These are phyloP conservation scores for Boloria euphrosyne DNA, from an alignment of 2,888 invertebrate genomes.

Conservation along the genomic window DNA sequence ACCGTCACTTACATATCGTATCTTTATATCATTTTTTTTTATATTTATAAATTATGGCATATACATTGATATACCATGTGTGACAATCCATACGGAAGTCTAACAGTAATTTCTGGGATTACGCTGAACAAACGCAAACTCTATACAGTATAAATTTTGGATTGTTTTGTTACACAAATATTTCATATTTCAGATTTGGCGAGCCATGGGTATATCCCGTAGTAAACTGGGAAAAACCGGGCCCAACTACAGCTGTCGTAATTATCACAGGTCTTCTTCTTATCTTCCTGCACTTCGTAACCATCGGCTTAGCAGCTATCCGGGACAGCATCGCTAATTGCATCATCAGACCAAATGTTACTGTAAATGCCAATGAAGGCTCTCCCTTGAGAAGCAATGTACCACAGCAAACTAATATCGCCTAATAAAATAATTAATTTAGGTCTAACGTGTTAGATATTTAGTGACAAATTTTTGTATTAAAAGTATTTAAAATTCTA, in stretches of 20 bases:
- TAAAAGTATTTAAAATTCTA: background rate
- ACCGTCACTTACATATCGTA: no score
- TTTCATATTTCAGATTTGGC: constrained; percentile 76
- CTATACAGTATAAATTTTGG: background rate
- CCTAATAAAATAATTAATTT: constrained; percentile 11
- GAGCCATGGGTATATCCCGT: constrained; percentile 88
- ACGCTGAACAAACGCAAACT: background rate
- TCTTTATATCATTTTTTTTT: no score
- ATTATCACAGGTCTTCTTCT: constrained; percentile 84
- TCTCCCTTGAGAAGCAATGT: constrained; percentile 51
- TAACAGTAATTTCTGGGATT: no score
- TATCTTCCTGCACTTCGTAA: constrained; percentile 82
- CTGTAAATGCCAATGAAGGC: constrained; percentile 51
- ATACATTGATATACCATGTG: no score
- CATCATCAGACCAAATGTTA: constrained; percentile 49
- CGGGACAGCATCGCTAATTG: constrained; percentile 61
- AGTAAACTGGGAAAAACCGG: constrained; percentile 88
- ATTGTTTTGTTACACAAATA: background rate
- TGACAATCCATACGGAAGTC: no score
- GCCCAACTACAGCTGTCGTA: constrained; percentile 82
- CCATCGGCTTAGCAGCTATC: constrained; percentile 79
- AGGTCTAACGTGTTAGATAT: background rate
- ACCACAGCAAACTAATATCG: constrained; percentile 38
- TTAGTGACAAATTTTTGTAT: background rate
- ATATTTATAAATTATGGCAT: no score